Conservation (phyloP, 2,113 vertebrate species). For the Phasianus colchicus region DNA sequence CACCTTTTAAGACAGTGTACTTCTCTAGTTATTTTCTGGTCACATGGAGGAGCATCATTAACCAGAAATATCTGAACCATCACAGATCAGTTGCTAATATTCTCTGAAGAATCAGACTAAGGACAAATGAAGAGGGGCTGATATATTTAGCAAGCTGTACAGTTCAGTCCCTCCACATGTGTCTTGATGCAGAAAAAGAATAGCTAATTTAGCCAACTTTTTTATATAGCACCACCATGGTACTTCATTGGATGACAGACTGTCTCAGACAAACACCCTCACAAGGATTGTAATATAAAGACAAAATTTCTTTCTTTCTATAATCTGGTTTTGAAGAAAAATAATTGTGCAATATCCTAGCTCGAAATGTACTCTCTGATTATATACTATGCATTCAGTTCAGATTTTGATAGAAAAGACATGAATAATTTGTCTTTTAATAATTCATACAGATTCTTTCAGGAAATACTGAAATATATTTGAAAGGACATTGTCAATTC, state of each 20-base stretch:
- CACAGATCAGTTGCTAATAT: neutral
- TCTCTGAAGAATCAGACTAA: neutral
- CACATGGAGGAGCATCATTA: neutral
- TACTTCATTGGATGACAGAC: neutral
- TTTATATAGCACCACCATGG: neutral
- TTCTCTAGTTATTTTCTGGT: neutral
- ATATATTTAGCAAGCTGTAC: neutral
- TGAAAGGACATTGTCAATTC: neutral
- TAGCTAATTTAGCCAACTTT: neutral
- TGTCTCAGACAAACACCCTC: neutral
- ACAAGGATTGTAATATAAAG: neutral
- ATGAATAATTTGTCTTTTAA: neutral
- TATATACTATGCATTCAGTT: neutral
- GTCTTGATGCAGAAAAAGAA: neutral
- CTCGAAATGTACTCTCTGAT: neutral
- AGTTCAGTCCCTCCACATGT: neutral
- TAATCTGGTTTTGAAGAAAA: neutral
- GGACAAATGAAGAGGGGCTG: neutral
- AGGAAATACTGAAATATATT: neutral
- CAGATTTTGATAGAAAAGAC: neutral
- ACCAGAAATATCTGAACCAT: neutral
- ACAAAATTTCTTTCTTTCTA: slow-evolving; percentile 9
- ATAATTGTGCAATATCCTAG: neutral
- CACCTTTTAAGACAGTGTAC: neutral
- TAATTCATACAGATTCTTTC: neutral